Base-by-base conservation (phyloP, 2,113 vertebrate genomes). In the Syngnathus floridae region DNA sequence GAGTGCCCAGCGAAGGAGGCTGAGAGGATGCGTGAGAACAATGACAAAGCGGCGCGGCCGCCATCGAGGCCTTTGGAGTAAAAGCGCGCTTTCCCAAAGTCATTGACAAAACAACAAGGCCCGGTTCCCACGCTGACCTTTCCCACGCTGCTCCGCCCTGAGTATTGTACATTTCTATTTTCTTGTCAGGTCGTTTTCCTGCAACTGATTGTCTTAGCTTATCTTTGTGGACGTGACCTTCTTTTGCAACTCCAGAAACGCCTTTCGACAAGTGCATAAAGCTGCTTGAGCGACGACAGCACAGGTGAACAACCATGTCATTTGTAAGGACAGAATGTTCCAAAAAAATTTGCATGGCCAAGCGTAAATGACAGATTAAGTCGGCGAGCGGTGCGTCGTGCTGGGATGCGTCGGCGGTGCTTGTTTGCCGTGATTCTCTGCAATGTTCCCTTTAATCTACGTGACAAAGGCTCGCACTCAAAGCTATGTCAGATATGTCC, bases 401-500 rank as follows among this genome's bases (percentile, higher is more conserved):
- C 76, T 48, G 8, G 16, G 26, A 76, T 81, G 77, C 87, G 21
- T 4, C 10, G 54, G 54, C 6, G 1, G 35, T 35, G 3, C 21
- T 56, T 17, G 54, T 56, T 56, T 56, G 26, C 26, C 13, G 77
- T 87, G 83, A 79, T 84, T 77, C 78, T 72, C 79, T 41, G 71
- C 77, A 52, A 66, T 78, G 76, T 83, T 31, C 78, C 72, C 58
- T 80, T 62, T 90, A 87, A 88, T 87, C 85, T 86, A 75, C 17
- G 21, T 55, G 72, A 89, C 86, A 87, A 87, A 86, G 82, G 69
- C 79, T 69, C 66, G 62, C 49, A 66, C 71, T 65, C 78, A 73
- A 82, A 88, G 78, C 80, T 89, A 89, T 90, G 87, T 82, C 84
- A 89, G 83, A 83, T 84, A 90, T 88, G 86, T 88, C 86, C 82